Percentiles rank a stretch among this genome's conserved stretches.
These are phyloP conservation scores for Haemorhous mexicanus DNA, from an alignment of 2,113 vertebrate species.

Conservation along the genomic window DNA sequence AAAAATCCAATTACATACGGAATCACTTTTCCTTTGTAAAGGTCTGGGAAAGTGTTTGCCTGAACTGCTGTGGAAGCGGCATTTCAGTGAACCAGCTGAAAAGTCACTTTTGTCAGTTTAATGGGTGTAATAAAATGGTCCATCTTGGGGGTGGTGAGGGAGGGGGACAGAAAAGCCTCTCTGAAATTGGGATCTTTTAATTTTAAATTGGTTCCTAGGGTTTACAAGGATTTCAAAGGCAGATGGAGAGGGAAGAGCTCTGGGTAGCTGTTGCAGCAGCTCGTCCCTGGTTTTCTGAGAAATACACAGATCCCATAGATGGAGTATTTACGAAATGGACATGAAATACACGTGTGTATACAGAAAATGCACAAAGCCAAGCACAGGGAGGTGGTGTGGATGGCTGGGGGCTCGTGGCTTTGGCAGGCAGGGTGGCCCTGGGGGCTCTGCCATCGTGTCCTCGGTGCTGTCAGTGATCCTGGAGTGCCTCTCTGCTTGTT, in stretches of 20 bases:
- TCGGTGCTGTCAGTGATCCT: not conserved
- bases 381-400: rapidly evolving
- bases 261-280: not conserved
- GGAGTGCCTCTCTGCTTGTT: not conserved
- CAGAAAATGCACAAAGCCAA: not conserved
- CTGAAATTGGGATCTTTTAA: not conserved
- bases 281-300: not conserved
- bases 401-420: not conserved
- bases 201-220: not conserved
- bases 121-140: not conserved
- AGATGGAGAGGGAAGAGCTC: not conserved
- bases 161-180: not conserved
- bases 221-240: not conserved
- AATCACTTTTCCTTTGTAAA: not conserved
- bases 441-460: rapidly evolving
- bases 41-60: not conserved
- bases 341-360: rapidly evolving
- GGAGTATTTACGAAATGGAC: not conserved
- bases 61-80: not conserved
- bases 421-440: not conserved
- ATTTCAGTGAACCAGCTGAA: not conserved
- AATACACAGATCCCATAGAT: rapidly evolving
- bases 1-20: not conserved
- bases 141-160: not conserved
- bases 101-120: not conserved